These are phyloP conservation scores for Drosophila azteca DNA, from an alignment of 1,140 invertebrate genomes.

Conservation along the genomic window DNA sequence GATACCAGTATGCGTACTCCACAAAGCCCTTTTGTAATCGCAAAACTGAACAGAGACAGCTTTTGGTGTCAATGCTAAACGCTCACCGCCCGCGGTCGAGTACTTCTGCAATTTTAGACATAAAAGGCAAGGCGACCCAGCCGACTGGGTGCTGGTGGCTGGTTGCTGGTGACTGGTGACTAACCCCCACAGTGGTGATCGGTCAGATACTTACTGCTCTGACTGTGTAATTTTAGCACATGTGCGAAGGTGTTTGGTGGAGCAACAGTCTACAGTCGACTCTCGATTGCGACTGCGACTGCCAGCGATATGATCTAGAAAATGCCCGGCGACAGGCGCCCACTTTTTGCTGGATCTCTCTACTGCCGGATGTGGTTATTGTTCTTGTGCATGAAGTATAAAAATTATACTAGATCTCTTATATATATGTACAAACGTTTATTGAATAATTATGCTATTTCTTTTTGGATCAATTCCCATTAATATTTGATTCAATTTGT, in stretches of 20 bases:
- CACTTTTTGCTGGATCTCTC: conserved; percentile 41
- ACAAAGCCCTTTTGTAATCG: conserved; percentile 55
- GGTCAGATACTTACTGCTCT: conserved; percentile 38
- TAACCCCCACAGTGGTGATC: conserved; percentile 24
- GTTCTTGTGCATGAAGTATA: conserved; percentile 32
- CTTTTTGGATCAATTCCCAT: conserved; percentile 32
- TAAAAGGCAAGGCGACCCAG: conserved; percentile 74
- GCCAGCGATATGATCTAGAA: conserved; percentile 80
- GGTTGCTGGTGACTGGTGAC: conserved; percentile 37
- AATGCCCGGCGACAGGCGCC: conserved; percentile 71
- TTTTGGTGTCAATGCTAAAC: conserved; percentile 83
- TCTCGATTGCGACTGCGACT: conserved; percentile 33
- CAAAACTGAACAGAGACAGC: conserved; percentile 28
- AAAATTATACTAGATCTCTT: conserved; percentile 10
- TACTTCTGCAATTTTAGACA: conserved; percentile 83
- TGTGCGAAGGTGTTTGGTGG: conserved; percentile 76
- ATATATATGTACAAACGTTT: conserved; percentile 17
- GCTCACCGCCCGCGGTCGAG: conserved; percentile 68
- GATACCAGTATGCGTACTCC: conserved; percentile 27
- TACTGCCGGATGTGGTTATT: conserved; percentile 74
- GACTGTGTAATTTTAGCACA: conserved; percentile 74
- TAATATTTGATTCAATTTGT: conserved; percentile 33
- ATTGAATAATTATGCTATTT: conserved; percentile 68
- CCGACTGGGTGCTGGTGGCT: conserved; percentile 22
- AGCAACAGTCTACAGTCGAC: conserved; percentile 15